phyloP scores from a whole-genome alignment of 2,113 vertebrate species.

The Craseonycteris thonglongyai region DNA sequence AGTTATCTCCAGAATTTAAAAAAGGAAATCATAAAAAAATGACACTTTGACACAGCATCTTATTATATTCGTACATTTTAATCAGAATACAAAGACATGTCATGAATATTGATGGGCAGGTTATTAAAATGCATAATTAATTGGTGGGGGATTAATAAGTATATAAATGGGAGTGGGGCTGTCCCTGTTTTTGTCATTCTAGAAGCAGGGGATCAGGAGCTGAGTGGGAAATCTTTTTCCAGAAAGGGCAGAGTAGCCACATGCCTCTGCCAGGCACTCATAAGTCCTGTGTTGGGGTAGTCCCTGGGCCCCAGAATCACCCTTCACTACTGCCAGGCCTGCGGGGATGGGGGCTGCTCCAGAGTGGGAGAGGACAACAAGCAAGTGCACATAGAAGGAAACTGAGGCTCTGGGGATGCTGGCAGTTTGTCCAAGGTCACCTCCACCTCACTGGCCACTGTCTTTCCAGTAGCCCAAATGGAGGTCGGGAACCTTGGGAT shows the following conservation, averaged over 20 bases:
- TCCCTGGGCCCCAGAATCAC: background rate
- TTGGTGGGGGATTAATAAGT: slow-evolving; percentile 71
- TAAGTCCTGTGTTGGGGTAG: background rate
- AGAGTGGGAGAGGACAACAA: no score
- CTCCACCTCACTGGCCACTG: background rate
- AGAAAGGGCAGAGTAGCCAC: no score
- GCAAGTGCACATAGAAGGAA: background rate
- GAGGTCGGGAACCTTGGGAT: background rate
- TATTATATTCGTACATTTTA: slow-evolving; percentile 79
- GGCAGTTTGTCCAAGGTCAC: background rate
- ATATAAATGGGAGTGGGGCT: slow-evolving; percentile 61
- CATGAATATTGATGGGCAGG: slow-evolving; percentile 80
- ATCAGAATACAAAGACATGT: slow-evolving; percentile 71
- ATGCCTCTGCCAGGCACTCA: background rate
- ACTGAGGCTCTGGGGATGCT: background rate
- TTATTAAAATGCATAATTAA: slow-evolving; percentile 81
- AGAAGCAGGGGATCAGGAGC: background rate
- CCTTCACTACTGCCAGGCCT: background rate
- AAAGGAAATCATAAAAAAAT: background rate
- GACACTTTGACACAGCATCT: slow-evolving; percentile 54
- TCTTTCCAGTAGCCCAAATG: accelerated
- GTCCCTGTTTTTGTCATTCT: slow-evolving; percentile 42
- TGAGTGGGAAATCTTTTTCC: background rate
- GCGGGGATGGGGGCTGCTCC: background rate
- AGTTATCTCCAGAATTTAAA: background rate